Percentiles rank a stretch among this genome's conserved stretches.
These are phyloP conservation scores for Iguana delicatissima DNA, from an alignment of 2,797 vertebrate species.

Conservation along the genomic window DNA sequence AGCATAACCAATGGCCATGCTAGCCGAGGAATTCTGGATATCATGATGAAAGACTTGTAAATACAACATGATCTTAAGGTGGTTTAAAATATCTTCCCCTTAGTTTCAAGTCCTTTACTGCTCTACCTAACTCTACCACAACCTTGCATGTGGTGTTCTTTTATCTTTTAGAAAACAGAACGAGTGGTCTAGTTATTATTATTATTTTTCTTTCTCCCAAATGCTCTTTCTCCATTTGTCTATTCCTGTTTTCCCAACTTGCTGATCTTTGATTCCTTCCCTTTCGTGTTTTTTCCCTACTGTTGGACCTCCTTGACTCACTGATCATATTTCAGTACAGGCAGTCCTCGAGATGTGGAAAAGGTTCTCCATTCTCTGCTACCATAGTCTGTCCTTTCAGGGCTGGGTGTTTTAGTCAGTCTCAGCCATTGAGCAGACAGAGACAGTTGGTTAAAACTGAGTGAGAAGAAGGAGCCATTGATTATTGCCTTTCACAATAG, in stretches of 20 bases:
- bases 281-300: not conserved
- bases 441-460: slow-evolving; percentile 19
- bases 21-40: no score
- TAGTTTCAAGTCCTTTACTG: not conserved
- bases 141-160: not conserved
- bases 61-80: not conserved
- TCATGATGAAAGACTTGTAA: fast-evolving
- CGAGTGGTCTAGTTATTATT: not conserved
- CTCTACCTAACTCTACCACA: not conserved
- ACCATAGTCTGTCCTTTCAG: slow-evolving; percentile 34
- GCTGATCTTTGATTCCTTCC: not conserved
- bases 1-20: no score
- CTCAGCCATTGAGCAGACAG: slow-evolving; percentile 26
- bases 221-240: slow-evolving; percentile 7
- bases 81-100: slow-evolving; percentile 15
- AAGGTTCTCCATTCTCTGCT: not conserved
- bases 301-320: slow-evolving; percentile 31
- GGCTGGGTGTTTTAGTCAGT: slow-evolving; percentile 34
- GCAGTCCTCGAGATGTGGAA: slow-evolving; percentile 4
- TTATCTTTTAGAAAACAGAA: not conserved
- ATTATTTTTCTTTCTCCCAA: not conserved
- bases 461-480: slow-evolving; percentile 24
- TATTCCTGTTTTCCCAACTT: slow-evolving; percentile 25
- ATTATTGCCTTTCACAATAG: slow-evolving; percentile 6
- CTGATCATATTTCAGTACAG: slow-evolving; percentile 23